Conservation (phyloP, 2,797 vertebrate species). For the Arrhamphus sclerolepis region DNA sequence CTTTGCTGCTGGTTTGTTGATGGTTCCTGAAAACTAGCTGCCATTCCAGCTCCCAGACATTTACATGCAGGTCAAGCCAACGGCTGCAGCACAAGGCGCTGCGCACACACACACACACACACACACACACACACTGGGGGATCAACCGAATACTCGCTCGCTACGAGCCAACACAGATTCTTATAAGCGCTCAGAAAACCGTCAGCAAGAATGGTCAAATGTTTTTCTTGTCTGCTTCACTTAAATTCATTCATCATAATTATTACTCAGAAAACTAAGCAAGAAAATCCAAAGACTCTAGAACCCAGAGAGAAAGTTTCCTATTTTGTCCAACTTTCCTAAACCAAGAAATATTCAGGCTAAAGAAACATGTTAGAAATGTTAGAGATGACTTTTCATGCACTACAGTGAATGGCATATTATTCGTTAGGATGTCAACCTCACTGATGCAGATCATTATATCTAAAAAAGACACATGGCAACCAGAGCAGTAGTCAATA, state of each 20-base stretch:
- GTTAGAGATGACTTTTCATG: too few species aligned
- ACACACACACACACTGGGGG: conserved; percentile 5
- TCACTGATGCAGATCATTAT: too few species aligned
- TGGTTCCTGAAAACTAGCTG: conserved; percentile 30
- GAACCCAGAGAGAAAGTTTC: neutral
- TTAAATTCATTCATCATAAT: neutral
- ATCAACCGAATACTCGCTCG: conserved; percentile 9
- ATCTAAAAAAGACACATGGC: too few species aligned
- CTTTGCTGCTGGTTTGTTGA: conserved; percentile 36
- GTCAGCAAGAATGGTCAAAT: neutral
- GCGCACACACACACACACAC: too few species aligned
- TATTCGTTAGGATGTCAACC: too few species aligned
- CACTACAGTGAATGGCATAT: too few species aligned
- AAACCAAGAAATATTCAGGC: too few species aligned
- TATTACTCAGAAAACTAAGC: conserved; percentile 1
- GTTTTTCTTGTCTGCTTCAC: neutral
- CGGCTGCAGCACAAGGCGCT: conserved; percentile 8
- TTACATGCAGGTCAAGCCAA: conserved; percentile 17
- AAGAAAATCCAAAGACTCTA: neutral
- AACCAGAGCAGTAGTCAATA: too few species aligned
- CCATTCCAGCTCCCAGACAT: conserved; percentile 9
- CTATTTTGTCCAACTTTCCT: neutral
- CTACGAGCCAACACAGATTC: conserved; percentile 1
- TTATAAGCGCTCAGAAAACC: neutral
- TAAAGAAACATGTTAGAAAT: too few species aligned